phyloP scores from a whole-genome alignment of 2,113 vertebrate genomes.

The Zapus hudsonius region DNA sequence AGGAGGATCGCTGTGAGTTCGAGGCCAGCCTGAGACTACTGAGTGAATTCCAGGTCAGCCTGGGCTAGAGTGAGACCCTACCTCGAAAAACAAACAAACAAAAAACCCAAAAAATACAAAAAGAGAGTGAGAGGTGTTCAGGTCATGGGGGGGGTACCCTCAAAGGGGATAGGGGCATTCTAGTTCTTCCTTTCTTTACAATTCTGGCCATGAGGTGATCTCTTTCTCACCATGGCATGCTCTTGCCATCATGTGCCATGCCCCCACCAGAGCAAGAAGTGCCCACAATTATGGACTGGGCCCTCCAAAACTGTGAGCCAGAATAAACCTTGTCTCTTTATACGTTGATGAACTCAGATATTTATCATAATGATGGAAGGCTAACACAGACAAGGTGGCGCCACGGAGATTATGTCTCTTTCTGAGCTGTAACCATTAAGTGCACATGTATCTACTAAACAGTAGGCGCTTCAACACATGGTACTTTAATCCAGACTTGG shows the following conservation, averaged over 20 bases:
- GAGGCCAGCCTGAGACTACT: too few relatives aligned
- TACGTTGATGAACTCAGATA: background rate
- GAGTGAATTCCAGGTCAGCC: too few relatives aligned
- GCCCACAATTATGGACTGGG: background rate
- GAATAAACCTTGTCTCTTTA: background rate
- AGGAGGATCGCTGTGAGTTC: too few relatives aligned
- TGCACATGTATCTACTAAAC: background rate
- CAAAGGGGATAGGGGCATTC: background rate
- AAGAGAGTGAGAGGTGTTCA: background rate
- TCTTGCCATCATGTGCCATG: too few relatives aligned
- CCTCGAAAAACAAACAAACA: too few relatives aligned
- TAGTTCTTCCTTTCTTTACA: background rate
- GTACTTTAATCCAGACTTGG: background rate
- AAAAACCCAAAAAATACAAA: too few relatives aligned
- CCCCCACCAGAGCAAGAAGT: background rate
- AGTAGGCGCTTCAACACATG: background rate
- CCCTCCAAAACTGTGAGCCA: background rate
- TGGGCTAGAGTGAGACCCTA: too few relatives aligned
- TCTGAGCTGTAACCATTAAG: background rate
- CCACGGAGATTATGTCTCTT: background rate
- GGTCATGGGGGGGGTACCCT: too few relatives aligned
- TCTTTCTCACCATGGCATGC: background rate
- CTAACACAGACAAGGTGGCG: background rate
- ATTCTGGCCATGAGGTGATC: background rate
- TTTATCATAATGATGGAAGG: background rate